Evolutionary conservation across 2,888 invertebrate species (phyloP).

Genomic region (Cinara cedri): DNA sequence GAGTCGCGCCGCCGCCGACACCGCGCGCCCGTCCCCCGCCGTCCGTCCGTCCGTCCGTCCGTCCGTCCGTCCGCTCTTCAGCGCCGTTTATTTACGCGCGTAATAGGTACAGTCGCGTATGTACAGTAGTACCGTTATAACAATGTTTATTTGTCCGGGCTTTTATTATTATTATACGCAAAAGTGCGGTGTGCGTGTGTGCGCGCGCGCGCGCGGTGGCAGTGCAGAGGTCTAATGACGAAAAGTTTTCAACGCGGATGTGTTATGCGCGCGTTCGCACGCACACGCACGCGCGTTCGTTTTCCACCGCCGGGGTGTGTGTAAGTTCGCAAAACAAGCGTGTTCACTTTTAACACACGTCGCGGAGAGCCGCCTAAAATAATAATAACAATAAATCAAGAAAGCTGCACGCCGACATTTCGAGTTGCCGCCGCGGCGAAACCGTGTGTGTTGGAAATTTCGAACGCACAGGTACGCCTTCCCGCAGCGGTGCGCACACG

Average conservation of each 20-base stretch:
- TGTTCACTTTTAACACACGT: slow-evolving; percentile 47
- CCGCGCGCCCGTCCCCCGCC: neutral
- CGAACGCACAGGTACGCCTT: no score
- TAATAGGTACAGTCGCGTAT: no score
- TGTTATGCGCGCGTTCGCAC: neutral
- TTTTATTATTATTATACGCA: slow-evolving; percentile 46
- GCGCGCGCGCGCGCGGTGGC: slow-evolving; percentile 9
- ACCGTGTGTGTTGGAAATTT: neutral
- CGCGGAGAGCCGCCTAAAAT: slow-evolving; percentile 52
- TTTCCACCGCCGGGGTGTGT: neutral
- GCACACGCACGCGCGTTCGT: neutral
- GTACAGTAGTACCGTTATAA: no score
- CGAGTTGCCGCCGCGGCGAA: slow-evolving; percentile 11
- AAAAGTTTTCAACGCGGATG: slow-evolving; percentile 56
- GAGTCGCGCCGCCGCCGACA: neutral
- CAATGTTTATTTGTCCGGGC: slow-evolving; percentile 53
- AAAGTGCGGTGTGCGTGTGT: neutral
- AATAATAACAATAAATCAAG: slow-evolving; percentile 55
- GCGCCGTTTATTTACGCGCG: slow-evolving; percentile 40
- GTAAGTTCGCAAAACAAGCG: slow-evolving; percentile 53
- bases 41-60: neutral
- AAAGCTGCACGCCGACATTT: slow-evolving; percentile 32
- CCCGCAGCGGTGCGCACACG: no score
- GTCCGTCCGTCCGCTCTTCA: slow-evolving; percentile 13
- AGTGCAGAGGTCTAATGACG: slow-evolving; percentile 52